phyloP scores from a whole-genome alignment of 2,113 vertebrate species.

The Mobula hypostoma region DNA sequence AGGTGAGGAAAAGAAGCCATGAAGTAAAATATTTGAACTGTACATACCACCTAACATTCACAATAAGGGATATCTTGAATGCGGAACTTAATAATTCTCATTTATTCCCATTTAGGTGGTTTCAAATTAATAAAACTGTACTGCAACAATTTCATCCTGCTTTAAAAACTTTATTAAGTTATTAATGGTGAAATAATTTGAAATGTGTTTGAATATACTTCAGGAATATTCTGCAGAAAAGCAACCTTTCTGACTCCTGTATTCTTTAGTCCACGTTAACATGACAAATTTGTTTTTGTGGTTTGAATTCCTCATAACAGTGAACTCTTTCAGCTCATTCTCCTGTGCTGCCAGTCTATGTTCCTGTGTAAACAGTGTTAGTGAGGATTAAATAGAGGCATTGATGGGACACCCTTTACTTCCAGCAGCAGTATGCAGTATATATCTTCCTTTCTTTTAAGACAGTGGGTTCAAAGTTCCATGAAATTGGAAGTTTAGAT shows the following conservation, averaged over 20 bases:
- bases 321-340: constrained; percentile 64
- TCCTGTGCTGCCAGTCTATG: constrained; percentile 48
- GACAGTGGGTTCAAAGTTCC: not conserved
- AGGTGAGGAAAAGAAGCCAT: constrained; percentile 45
- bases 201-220: not conserved
- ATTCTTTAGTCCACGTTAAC: constrained; percentile 37
- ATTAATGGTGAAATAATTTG: not conserved
- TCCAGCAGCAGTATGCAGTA: constrained; percentile 34
- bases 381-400: constrained; percentile 54
- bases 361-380: constrained; percentile 66
- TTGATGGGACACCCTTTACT: constrained; percentile 47
- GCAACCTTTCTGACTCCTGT: not conserved
- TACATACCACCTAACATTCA: not conserved
- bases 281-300: constrained; percentile 45
- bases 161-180: not conserved
- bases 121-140: not conserved
- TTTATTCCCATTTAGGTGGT: not conserved
- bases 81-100: not conserved
- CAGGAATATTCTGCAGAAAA: not conserved
- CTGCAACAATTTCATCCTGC: not conserved
- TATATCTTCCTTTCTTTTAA: not conserved
- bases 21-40: constrained; percentile 30
- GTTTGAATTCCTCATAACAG: constrained; percentile 68
- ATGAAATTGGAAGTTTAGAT: not conserved
- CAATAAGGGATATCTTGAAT: not conserved